Evolutionary conservation across 1,140 invertebrate species (phyloP), one percentile per base, ranked within the genome.

Genomic region (Leptinotarsa undecemlineata): DNA sequence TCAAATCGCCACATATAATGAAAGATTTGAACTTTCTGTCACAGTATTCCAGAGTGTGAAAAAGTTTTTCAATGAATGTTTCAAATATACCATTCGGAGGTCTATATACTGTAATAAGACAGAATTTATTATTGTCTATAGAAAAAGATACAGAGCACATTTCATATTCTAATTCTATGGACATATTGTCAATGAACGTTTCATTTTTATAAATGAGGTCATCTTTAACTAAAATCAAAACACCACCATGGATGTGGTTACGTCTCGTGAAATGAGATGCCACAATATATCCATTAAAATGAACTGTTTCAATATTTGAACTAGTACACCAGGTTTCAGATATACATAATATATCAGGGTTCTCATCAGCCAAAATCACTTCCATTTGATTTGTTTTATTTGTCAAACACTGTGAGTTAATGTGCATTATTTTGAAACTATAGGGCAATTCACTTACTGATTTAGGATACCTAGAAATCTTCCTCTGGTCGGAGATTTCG

Each of bases 231-330:
- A 64, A 20, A 64, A 64, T 64, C 62, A 64, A 26, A 64, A 20
- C 19, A 64, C 23, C 62, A 20, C 62, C 62, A 20, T 64, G 19
- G 20, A 64, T 64, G 19, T 64, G 62, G 62, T 64, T 26, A n/a
- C 20, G 62, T 64, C 62, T 64, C 11, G 62, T 64, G 62, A 64
- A 64, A 64, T 64, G 62, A 64, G 62, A n/a, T 64, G 62, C 62
- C 20, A 64, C 4, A 64, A 20, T 64, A 64, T 64, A 64, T 23
- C 62, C 62, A 64, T 64, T 20, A 11, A 21, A 64, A 13, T 64
- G 62, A 20, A 64, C 20, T 17, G 20, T 64, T 15, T 64, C 20
- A n/a, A 64, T 64, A 64, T 64, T 64, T 14, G 20, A 20, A 64
- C 20, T 64, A n/a, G 15, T 26, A 64, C 62, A 64, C 51, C 51